These are phyloP conservation scores for Drosophila ercepeae DNA, from an alignment of 1,140 invertebrate species.

Conservation along the genomic window DNA sequence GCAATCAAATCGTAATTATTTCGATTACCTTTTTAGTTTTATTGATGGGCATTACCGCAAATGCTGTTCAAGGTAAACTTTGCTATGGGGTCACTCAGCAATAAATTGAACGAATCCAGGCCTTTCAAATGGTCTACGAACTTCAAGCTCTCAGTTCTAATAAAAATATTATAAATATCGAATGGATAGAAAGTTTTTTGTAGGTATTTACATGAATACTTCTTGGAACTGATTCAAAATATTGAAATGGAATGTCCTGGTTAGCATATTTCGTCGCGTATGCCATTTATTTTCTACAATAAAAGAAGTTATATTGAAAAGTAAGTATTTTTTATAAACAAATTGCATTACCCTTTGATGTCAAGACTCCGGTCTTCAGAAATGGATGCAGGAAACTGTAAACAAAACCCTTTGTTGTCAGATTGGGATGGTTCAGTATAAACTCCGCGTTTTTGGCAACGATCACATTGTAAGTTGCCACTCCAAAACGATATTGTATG, in stretches of 20 bases:
- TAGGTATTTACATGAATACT: constrained; percentile 86
- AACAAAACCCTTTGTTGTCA: constrained; percentile 61
- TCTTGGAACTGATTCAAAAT: constrained; percentile 90
- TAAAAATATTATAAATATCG: constrained; percentile 84
- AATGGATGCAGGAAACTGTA: constrained; percentile 87
- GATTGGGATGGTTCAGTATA: constrained; percentile 58
- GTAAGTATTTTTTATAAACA: accelerated
- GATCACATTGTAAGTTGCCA: constrained; percentile 58
- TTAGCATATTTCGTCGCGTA: constrained; percentile 90
- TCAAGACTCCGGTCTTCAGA: constrained; percentile 87
- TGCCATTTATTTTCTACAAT: constrained; percentile 89
- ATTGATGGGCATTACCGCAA: constrained; percentile 85
- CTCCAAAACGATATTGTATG: constrained; percentile 49
- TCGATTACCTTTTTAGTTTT: not conserved
- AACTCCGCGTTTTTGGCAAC: constrained; percentile 63
- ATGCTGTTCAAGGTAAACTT: constrained; percentile 91
- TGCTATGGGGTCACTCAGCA: constrained; percentile 83
- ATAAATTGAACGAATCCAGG: constrained; percentile 28
- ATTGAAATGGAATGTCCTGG: constrained; percentile 95
- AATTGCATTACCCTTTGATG: constrained; percentile 85
- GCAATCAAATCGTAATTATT: not conserved
- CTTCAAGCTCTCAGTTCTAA: constrained; percentile 82
- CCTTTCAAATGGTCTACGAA: constrained; percentile 60
- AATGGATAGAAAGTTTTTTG: not conserved
- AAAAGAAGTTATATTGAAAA: not conserved